Evolutionary conservation across 2,113 vertebrate genomes (phyloP), one percentile per base, ranked within the genome.

Genomic region (Pygoscelis adeliae): DNA sequence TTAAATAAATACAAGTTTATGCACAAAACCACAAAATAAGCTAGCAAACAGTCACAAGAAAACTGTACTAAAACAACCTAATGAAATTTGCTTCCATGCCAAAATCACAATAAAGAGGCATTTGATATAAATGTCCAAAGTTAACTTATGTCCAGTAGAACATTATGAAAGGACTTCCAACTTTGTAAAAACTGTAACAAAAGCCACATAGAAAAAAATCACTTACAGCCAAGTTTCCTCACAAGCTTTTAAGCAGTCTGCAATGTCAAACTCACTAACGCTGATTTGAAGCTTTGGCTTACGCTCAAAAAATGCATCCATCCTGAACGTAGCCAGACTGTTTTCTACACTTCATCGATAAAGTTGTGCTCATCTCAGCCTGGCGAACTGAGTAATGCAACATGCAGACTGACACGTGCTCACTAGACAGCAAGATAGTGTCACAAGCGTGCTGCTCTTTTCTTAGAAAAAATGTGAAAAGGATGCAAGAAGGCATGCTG

Each of bases 1-100:
- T 94, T 78, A 90, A 96, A 91, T 95, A 93, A 94, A 83, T 50
- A 32, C 46, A 94, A 65, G 34, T 80, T 94, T 96, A 50, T 71
- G 58, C 96, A 95, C 91, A 92, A 92, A 93, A 26, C 18, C 44
- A 86, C 22, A 82, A 97, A 93, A 95, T 71, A 93, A 88, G n/a
- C 89, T 87, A 91, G 63, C 78, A 73, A 96, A 90, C 66, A 40
- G 6, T 88, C 72, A 97, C 94, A 84, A 58, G 62, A 76, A 93
- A 87, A 46, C 38, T 83, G 21, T 94, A 94, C 83, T 90, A 72
- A 89, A 93, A 89, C 74, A 83, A 70, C 14, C 38, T 70, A 66
- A 83, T 36, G 87, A 87, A 47, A 61, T 70, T 93, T 83, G 10
- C 23, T 93, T 91, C 50, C 96, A 96, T 95, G 91, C 94, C 93